Evolutionary conservation across 1,140 invertebrate genomes (phyloP).

Genomic region (Tribolium madens): DNA sequence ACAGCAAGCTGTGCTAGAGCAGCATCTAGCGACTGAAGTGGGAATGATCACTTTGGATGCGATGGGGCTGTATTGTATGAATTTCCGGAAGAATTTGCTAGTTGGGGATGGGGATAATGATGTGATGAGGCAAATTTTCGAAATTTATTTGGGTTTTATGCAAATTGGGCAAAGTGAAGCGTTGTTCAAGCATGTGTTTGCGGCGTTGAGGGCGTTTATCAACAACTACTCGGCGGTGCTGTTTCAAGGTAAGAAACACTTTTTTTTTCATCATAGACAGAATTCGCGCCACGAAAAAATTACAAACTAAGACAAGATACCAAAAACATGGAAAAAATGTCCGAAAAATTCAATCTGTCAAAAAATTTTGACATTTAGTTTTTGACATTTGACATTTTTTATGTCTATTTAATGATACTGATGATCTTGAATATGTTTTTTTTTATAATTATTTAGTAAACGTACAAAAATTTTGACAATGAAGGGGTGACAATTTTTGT

Average conservation of each 20-base stretch:
- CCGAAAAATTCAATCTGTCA: too few species aligned
- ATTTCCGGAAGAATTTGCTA: conserved; percentile 78
- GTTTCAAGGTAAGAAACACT: conserved; percentile 76
- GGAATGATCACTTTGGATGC: conserved; percentile 89
- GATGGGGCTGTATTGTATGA: conserved; percentile 85
- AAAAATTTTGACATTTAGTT: too few species aligned
- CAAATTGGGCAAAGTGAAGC: conserved; percentile 91
- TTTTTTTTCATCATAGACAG: too few species aligned
- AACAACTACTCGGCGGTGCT: conserved; percentile 88
- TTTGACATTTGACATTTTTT: too few species aligned
- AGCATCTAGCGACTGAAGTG: conserved; percentile 91
- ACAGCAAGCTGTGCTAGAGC: conserved; percentile 81
- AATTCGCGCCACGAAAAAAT: too few species aligned
- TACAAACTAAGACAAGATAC: too few species aligned
- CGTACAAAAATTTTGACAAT: too few species aligned
- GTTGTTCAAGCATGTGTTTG: conserved; percentile 91
- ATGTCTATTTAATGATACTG: too few species aligned
- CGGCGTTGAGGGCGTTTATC: conserved; percentile 88
- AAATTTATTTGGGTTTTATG: conserved; percentile 87
- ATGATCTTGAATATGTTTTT: too few species aligned
- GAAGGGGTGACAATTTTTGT: too few species aligned
- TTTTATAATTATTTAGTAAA: too few species aligned
- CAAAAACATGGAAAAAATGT: too few species aligned
- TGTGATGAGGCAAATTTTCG: conserved; percentile 82
- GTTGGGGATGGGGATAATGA: conserved; percentile 79